Conservation (phyloP, 1,140 invertebrate genomes). For the Drosophila pallidifrons region DNA sequence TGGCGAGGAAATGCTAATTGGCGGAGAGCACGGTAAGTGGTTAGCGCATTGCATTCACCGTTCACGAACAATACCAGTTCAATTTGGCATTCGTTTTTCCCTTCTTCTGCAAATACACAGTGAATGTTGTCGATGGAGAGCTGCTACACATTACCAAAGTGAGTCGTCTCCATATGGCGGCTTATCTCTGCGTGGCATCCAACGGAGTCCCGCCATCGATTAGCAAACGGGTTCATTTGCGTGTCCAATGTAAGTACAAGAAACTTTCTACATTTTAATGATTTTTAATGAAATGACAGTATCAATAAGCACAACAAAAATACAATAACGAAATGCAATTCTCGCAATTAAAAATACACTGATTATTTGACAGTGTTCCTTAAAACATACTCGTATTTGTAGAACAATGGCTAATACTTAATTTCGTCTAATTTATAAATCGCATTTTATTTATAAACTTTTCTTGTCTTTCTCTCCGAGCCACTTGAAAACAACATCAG, state of each 20-base stretch:
- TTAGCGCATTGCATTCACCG: conserved; percentile 6
- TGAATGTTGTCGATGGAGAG: conserved; percentile 94
- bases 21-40: conserved; percentile 90
- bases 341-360: no score
- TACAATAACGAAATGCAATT: no score
- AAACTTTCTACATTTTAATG: no score
- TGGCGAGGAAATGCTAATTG: conserved; percentile 93
- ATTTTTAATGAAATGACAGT: no score
- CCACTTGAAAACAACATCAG: no score
- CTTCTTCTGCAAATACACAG: conserved; percentile 84
- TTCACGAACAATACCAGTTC: conserved; percentile 21
- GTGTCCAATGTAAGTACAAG: conserved; percentile 94
- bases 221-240: conserved; percentile 92
- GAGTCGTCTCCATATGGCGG: conserved; percentile 95
- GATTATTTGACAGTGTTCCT: no score
- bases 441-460: no score
- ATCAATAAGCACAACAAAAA: no score
- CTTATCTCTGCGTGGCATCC: conserved; percentile 94
- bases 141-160: conserved; percentile 94
- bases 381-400: no score
- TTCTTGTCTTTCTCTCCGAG: no score
- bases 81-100: conserved; percentile 21
- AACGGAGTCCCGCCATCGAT: conserved; percentile 95
- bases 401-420: no score
- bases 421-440: no score